A percentile compares a stretch with the other conserved stretches of the same genome.
Evolutionary conservation across 2,888 invertebrate species (phyloP).

Genomic region (Rutpela maculata): DNA sequence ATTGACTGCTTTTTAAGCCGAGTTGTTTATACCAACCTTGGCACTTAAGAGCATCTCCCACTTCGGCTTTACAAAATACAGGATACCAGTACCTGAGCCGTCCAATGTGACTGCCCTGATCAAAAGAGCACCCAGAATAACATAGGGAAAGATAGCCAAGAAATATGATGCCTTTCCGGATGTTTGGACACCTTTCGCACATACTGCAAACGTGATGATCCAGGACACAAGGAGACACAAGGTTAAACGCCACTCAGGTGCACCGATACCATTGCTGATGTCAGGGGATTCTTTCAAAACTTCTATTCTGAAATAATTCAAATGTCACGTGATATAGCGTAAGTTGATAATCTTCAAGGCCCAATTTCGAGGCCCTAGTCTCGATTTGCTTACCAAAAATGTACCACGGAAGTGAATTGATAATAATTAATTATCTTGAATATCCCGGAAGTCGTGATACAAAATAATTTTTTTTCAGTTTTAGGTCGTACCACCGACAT

Average conservation of each 20-base stretch:
- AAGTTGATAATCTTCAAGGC: background rate
- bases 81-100: conserved; percentile 84
- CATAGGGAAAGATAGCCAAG: conserved; percentile 89
- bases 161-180: conserved; percentile 91
- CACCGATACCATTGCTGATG: conserved; percentile 73
- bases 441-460: no score
- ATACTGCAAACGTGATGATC: conserved; percentile 81
- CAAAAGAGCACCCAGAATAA: conserved; percentile 84
- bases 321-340: background rate
- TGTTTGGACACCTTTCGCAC: conserved; percentile 84
- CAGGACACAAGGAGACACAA: conserved; percentile 82
- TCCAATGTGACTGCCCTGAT: conserved; percentile 80
- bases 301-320: conserved; percentile 72
- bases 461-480: no score
- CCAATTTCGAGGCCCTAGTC: no score
- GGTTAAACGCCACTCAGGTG: conserved; percentile 82
- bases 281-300: conserved; percentile 75
- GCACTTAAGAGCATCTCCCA: conserved; percentile 85
- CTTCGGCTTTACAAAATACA: conserved; percentile 86
- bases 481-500: no score
- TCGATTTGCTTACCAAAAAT: no score
- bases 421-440: no score
- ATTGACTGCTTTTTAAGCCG: no score
- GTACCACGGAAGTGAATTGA: no score
- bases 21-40: conserved; percentile 73